phyloP scores from a whole-genome alignment of 1,140 invertebrate genomes.

The Bombus ignitus region DNA sequence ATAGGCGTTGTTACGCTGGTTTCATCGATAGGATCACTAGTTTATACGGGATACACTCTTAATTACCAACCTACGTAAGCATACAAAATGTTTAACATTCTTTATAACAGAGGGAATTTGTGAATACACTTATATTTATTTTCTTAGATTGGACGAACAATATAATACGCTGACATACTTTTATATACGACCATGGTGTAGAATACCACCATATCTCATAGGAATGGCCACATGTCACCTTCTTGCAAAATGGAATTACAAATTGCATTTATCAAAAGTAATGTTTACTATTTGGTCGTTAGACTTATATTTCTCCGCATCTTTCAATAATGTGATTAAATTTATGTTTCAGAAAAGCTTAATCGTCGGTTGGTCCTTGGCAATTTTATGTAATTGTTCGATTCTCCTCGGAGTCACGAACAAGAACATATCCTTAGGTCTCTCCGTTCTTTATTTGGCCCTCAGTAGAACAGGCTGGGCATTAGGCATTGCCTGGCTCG shows the following conservation, averaged over 20 bases:
- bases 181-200: constrained; percentile 82
- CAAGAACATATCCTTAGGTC: too few relatives aligned
- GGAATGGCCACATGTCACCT: constrained; percentile 81
- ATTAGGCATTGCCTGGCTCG: too few relatives aligned
- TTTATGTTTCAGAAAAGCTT: too few relatives aligned
- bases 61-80: constrained; percentile 81
- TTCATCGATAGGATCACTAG: constrained; percentile 70
- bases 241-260: constrained; percentile 65
- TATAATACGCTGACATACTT: constrained; percentile 75
- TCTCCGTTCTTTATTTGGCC: too few relatives aligned
- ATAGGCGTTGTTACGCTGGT: constrained; percentile 70
- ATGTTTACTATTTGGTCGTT: too few relatives aligned
- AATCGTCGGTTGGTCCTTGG: too few relatives aligned
- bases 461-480: too few relatives aligned
- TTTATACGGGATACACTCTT: constrained; percentile 76
- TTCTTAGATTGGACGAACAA: constrained; percentile 78
- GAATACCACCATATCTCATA: constrained; percentile 82
- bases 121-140: not conserved
- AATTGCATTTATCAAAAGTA: too few relatives aligned
- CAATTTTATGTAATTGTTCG: too few relatives aligned
- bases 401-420: too few relatives aligned
- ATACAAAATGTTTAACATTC: not conserved
- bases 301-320: fast-evolving
- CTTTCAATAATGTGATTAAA: too few relatives aligned
- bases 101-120: fast-evolving